Evolutionary conservation across 2,888 invertebrate genomes (phyloP), one percentile per base, ranked within the genome.

Genomic region (Venustoraphidia nigricollis): DNA sequence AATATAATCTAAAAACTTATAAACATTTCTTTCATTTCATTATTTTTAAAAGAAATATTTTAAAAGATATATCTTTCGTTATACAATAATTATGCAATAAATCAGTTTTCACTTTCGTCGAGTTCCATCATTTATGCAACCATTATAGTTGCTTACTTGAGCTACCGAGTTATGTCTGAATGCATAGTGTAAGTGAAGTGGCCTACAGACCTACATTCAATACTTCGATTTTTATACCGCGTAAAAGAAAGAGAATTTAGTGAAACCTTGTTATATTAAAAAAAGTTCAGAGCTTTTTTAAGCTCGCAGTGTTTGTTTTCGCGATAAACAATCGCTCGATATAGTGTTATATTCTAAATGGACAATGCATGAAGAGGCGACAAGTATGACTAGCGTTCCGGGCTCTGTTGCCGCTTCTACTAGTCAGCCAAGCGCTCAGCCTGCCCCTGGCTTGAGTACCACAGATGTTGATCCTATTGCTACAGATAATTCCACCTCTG

Each of bases 181-280:
- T 80, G 80, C 77, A 79, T 77, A 79, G 81, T 81, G 80, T 81
- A 82, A 81, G 81, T 80, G 80, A 80, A 82, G 82, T 84, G 84
- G 81, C 84, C 84, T 82, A 84, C 77, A 83, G 83, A 84, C 84
- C 84, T 83, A 84, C 81, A 83, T 84, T 82, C 73, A 71, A 62
- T 72, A 73, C 73, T 76, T 75, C 75, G 65, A 75, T 71, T 73
- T 68, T 68, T 69, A 67, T 63, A 66, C 65, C 62, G 63, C 64
- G 64, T 62, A 62, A 69, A 69, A 66, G 68, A 65, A 65, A 63
- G 62, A 63, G 64, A 64, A 62, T 64, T 66, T 65, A 61, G 65
- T 64, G 65, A 62, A 67, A 66, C 66, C 63, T 65, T 66, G 66
- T 63, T 62, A 66, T 62, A 62, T 60, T 62, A 61, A 62, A 27